phyloP scores from a whole-genome alignment of 2,113 vertebrate species.

The Pygoscelis antarcticus region DNA sequence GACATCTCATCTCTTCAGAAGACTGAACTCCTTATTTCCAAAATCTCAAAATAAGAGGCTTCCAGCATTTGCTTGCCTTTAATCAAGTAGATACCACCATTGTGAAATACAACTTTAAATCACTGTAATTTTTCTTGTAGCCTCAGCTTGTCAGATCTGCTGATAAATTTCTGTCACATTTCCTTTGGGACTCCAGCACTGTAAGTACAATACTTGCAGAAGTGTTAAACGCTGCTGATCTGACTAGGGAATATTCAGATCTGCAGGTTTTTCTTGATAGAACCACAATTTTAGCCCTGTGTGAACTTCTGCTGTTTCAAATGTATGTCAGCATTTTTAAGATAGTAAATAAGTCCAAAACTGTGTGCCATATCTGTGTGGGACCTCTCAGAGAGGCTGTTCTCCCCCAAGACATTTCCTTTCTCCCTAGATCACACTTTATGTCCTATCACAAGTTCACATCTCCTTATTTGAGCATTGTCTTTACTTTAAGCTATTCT shows the following conservation, averaged over 20 bases:
- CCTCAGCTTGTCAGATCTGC: neutral
- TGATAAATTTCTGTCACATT: neutral
- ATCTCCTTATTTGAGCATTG: neutral
- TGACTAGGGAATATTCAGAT: neutral
- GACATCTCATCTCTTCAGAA: neutral
- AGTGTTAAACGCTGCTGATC: neutral
- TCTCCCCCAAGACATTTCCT: neutral
- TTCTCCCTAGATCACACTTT: neutral
- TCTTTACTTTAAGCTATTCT: neutral
- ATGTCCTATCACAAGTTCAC: neutral
- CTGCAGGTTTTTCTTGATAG: neutral
- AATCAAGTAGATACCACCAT: neutral
- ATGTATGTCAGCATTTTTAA: neutral
- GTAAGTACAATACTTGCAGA: neutral
- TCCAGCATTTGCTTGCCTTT: neutral
- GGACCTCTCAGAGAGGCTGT: neutral
- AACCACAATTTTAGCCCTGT: neutral
- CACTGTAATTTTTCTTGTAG: neutral
- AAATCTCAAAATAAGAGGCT: neutral
- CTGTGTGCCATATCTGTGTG: rapidly evolving
- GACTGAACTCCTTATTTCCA: neutral
- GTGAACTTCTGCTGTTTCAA: neutral
- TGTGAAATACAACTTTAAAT: neutral
- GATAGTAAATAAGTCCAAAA: neutral
- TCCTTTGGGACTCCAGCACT: neutral